Evolutionary conservation across 2,113 vertebrate species (phyloP).

Genomic region (Rhea americana): DNA sequence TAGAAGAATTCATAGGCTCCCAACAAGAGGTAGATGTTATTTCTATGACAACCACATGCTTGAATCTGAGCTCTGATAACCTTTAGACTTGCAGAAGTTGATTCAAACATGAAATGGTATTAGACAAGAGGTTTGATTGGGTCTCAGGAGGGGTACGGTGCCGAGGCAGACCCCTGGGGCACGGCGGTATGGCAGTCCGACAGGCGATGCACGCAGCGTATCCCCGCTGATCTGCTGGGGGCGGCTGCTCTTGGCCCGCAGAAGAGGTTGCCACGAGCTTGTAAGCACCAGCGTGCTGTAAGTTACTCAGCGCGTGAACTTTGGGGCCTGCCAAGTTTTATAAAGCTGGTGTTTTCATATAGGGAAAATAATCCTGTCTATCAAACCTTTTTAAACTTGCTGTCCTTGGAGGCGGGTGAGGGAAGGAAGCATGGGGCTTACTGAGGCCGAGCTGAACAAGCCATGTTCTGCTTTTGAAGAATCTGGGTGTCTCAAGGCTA

Average conservation of each 20-base stretch:
- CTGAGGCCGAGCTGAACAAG: neutral
- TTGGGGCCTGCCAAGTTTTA: neutral
- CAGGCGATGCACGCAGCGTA: no score
- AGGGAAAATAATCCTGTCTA: neutral
- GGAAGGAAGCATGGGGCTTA: neutral
- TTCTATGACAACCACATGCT: neutral
- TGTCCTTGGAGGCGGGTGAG: neutral
- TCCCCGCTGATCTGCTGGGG: neutral
- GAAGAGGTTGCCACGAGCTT: neutral
- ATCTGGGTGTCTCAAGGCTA: neutral
- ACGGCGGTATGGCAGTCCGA: no score
- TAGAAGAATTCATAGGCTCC: neutral
- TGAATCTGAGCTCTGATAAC: neutral
- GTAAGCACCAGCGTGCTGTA: neutral
- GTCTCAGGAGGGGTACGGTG: neutral
- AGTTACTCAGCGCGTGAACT: neutral
- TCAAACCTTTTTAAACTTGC: neutral
- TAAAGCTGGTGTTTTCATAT: neutral
- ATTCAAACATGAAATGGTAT: no score
- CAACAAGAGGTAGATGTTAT: rapidly evolving
- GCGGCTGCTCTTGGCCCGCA: neutral
- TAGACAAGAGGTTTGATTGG: neutral
- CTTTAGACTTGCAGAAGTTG: neutral
- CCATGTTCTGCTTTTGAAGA: neutral
- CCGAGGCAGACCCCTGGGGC: no score